Percentiles rank a stretch among this genome's conserved stretches.
Evolutionary conservation across 2,113 vertebrate genomes (phyloP).

Genomic region (Anguilla japonica): DNA sequence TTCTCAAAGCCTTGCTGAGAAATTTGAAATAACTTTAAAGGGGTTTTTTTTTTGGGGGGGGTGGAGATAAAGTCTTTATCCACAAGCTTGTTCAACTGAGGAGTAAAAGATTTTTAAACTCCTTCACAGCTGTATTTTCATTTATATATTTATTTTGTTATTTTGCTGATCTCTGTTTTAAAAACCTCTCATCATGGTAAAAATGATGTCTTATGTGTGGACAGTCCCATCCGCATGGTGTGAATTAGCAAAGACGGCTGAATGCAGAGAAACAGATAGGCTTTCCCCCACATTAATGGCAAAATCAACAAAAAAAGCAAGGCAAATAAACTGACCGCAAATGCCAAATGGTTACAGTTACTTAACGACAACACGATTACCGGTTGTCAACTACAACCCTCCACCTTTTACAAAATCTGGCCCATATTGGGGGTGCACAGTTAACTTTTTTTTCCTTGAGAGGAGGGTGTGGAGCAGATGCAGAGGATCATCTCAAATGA

Average conservation of each 20-base stretch:
- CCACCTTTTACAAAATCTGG: constrained; percentile 29
- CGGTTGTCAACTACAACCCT: background rate
- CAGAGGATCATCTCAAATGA: constrained; percentile 69
- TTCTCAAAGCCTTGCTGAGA: constrained; percentile 99
- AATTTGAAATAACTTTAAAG: constrained; percentile 99
- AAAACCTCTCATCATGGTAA: constrained; percentile 50
- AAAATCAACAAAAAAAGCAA: background rate
- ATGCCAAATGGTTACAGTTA: background rate
- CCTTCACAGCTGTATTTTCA: constrained; percentile 69
- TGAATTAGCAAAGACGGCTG: constrained; percentile 35
- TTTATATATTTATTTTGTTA: constrained; percentile 84
- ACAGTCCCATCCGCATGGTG: constrained; percentile 46
- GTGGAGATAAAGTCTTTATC: constrained; percentile 87
- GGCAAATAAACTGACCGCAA: background rate
- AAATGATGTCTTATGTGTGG: constrained; percentile 42
- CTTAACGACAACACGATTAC: constrained; percentile 1
- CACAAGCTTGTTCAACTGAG: constrained; percentile 93
- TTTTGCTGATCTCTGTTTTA: constrained; percentile 80
- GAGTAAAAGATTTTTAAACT: constrained; percentile 83
- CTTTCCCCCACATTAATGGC: constrained; percentile 4
- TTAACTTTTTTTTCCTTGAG: constrained; percentile 19
- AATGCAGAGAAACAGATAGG: constrained; percentile 7
- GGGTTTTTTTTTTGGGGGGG: constrained; percentile 76
- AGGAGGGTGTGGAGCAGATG: constrained; percentile 56
- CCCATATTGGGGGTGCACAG: constrained; percentile 44